phyloP scores from a whole-genome alignment of 2,797 vertebrate species.

The Nasua narica region DNA sequence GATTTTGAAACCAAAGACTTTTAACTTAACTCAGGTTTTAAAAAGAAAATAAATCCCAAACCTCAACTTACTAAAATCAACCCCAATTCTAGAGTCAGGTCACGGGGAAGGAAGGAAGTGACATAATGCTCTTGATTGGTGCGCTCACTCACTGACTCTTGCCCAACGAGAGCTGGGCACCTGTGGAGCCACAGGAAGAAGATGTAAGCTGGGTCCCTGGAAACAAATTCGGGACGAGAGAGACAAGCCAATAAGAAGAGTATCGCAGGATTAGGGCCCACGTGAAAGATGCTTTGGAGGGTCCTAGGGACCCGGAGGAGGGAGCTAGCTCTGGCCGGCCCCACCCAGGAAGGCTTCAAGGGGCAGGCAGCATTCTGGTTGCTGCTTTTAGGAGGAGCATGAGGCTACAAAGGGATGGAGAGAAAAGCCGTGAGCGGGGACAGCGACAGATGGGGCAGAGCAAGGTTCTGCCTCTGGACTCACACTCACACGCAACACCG shows the following conservation, averaged over 20 bases:
- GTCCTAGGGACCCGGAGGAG: background rate
- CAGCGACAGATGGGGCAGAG: background rate
- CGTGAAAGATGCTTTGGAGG: background rate
- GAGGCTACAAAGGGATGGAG: background rate
- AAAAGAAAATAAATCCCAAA: background rate
- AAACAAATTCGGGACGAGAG: background rate
- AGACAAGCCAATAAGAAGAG: fast-evolving
- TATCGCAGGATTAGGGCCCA: fast-evolving
- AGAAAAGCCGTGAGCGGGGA: background rate
- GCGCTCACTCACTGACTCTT: fast-evolving
- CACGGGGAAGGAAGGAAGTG: background rate
- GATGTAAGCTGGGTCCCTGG: background rate
- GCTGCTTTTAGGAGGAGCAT: background rate
- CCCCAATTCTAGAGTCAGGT: background rate
- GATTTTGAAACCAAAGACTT: background rate
- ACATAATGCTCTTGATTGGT: background rate
- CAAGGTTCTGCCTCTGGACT: background rate
- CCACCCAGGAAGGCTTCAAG: background rate
- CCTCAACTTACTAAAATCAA: background rate
- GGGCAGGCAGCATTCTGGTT: background rate
- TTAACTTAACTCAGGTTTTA: background rate
- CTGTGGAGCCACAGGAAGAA: background rate
- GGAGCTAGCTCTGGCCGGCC: background rate
- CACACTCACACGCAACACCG: background rate
- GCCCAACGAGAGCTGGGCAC: background rate